Evolutionary conservation across 2,113 vertebrate genomes (phyloP).

Genomic region (Empidonax traillii): DNA sequence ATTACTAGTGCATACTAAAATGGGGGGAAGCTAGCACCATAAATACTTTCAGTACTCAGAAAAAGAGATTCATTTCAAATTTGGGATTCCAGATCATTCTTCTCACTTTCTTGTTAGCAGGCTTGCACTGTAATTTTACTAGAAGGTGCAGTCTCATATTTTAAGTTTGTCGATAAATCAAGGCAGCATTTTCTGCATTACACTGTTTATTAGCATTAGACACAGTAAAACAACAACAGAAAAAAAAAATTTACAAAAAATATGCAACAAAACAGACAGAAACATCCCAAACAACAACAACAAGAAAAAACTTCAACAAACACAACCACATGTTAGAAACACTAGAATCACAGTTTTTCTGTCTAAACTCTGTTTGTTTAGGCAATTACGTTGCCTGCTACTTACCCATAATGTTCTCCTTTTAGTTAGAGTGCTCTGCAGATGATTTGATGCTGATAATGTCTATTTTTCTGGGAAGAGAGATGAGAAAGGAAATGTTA

Average conservation of each 20-base stretch:
- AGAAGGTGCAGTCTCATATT: neutral
- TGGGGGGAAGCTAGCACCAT: neutral
- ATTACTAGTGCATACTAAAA: neutral
- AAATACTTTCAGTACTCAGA: neutral
- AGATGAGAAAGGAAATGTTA: conserved; percentile 34
- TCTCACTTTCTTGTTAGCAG: neutral
- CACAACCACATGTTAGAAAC: neutral
- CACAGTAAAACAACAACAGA: neutral
- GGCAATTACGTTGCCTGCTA: conserved; percentile 28
- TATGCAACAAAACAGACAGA: neutral
- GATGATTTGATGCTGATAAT: conserved; percentile 43
- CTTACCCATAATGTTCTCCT: conserved; percentile 43
- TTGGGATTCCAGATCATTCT: neutral
- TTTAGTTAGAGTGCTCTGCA: conserved; percentile 26
- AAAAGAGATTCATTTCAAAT: neutral
- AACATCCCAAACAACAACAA: neutral
- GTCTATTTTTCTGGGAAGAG: conserved; percentile 26
- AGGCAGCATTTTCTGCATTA: neutral
- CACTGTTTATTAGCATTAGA: neutral
- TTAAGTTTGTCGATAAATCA: neutral
- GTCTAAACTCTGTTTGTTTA: conserved; percentile 48
- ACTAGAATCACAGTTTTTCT: neutral
- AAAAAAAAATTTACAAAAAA: neutral
- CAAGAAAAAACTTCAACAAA: neutral
- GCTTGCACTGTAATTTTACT: neutral